Evolutionary conservation across 2,797 vertebrate genomes (phyloP), one percentile per base, ranked within the genome.

Genomic region (Ceryle rudis): DNA sequence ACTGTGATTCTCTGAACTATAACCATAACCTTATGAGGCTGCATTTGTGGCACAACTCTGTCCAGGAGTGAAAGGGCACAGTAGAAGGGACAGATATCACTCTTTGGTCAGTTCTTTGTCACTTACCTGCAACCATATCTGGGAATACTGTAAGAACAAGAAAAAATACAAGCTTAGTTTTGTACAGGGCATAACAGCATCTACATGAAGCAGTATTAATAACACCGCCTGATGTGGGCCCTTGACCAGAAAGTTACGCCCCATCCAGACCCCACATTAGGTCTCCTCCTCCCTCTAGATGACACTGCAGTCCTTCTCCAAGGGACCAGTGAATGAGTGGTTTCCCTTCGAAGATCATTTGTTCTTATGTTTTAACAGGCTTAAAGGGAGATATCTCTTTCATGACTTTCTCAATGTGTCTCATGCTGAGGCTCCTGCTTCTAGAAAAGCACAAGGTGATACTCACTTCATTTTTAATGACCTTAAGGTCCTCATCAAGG

Each of bases 121-220:
- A 57, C 89, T 83, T 49, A 96, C 95, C 85, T 93, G 20, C 54
- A 97, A 80, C 94, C 91, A 90, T 88, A 95, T 93, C 65, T 83
- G 85, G 58, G 85, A 52, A 74, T 95, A 95, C 93, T 96, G 94
- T 74, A 46, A 88, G 94, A 87, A 60, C 6, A 80, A 94, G 21
- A 95, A 49, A 93, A 93, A 89, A 90, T 9, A 93, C 15, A 35
- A 71, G 5, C 10, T 95, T 41, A 95, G 65, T 81, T 94, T 80
- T 49, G 23, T 91, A 66, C 41, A 66, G 28, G 52, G 19, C 10
- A 60, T 41, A 94, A 64, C 6, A 44, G 9, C 16, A 51, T 60
- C 13, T 47, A 11, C 14, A 1, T 70, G 16, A 84, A 67, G 4
- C 14, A 73, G 7, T 57, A 61, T 51, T 89, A 86, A 71, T 33